Percentiles rank a stretch among this genome's conserved stretches.
These are phyloP conservation scores for Dallia pectoralis DNA, from an alignment of 2,797 vertebrate genomes.

Conservation along the genomic window DNA sequence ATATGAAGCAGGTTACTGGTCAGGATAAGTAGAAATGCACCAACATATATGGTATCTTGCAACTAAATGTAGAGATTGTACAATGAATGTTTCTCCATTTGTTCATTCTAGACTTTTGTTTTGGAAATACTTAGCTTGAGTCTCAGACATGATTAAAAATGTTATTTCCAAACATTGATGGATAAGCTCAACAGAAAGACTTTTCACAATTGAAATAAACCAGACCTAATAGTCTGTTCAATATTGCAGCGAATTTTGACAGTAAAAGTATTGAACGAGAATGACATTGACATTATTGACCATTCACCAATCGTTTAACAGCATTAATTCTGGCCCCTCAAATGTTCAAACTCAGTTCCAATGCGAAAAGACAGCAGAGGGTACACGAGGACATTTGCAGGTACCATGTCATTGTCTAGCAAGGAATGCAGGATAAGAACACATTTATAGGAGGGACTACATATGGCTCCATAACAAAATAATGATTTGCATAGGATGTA, in stretches of 20 bases:
- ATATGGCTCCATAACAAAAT: not conserved
- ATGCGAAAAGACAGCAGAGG: not conserved
- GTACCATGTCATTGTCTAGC: not conserved
- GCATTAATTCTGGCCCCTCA: not conserved
- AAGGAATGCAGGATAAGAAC: not conserved
- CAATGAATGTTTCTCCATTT: not conserved
- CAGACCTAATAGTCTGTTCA: slow-evolving; percentile 54
- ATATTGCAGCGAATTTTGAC: slow-evolving; percentile 21
- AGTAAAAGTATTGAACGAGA: not conserved
- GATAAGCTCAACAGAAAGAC: slow-evolving; percentile 60
- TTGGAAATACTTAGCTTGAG: slow-evolving; percentile 17
- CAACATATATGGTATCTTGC: not conserved
- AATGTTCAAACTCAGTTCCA: not conserved
- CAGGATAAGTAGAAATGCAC: not conserved
- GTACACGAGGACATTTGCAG: not conserved
- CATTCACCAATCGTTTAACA: not conserved
- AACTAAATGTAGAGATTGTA: not conserved
- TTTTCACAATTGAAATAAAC: slow-evolving; percentile 60
- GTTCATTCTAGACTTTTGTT: slow-evolving; percentile 9
- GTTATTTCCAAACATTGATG: slow-evolving; percentile 61
- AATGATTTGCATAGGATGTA: not conserved
- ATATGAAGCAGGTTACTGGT: not conserved
- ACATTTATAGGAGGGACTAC: not conserved
- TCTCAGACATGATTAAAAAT: slow-evolving; percentile 29
- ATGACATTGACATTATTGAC: not conserved